Base-by-base conservation (phyloP, 2,797 vertebrate genomes). In the Aeoliscus strigatus region DNA sequence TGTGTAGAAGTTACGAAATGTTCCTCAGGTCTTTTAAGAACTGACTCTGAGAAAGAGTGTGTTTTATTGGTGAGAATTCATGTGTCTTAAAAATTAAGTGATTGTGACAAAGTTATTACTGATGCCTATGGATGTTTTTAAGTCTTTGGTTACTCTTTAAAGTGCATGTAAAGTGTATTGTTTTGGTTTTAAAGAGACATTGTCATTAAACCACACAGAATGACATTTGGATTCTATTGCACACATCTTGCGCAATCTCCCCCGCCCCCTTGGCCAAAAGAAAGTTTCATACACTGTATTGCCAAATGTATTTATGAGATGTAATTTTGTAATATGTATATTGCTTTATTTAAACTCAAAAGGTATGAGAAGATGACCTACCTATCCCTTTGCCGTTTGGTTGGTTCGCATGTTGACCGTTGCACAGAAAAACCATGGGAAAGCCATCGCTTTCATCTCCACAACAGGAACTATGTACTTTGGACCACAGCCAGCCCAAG, bases 261-360 rank as follows among this genome's bases (percentile, higher is more conserved):
- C 54, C 34, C 63, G 31, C 8, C 57, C 70, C 63, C 30, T 53
- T 84, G 81, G 62, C 79, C 79, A 80, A 86, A 86, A 74, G 41
- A 60, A 21, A 3, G 18, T 28, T 16, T 27, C 68, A 66, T 64
- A 75, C 59, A 75, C 65, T 60, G 48, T 81, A 77, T 84, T 87
- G 81, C 83, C 81, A 88, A 88, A 85, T 85, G 81, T 87, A 86
- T 85, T 82, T 80, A 77, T 80, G 70, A 77, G 44, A 76, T 81
- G 73, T 86, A 75, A 70, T 86, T 83, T 84, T 87, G 76, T 84
- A 69, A n/a, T 71, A 75, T 75, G 77, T 80, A 66, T 72, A 76
- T 65, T 81, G 69, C 66, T 77, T 76, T 83, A 81, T 73, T 80
- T 77, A 77, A 72, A 67, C 54, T 64, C 48, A 40, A 32, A 21